These are phyloP conservation scores for Brachypalpus laphriformis DNA, from an alignment of 2,888 invertebrate genomes.

Conservation along the genomic window DNA sequence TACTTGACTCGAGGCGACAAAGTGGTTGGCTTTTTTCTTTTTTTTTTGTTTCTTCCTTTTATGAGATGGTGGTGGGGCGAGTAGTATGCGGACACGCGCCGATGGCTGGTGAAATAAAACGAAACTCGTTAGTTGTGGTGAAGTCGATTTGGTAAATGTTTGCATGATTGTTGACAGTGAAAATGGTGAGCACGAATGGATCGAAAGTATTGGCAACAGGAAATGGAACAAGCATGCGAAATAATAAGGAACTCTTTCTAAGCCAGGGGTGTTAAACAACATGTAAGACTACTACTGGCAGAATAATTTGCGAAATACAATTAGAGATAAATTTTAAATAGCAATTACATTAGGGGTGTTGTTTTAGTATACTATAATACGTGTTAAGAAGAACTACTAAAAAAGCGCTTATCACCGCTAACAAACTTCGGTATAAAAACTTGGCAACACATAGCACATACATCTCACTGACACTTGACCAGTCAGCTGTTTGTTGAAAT, in stretches of 20 bases:
- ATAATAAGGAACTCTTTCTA: not conserved
- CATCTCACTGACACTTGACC: too few relatives aligned
- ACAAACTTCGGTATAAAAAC: too few relatives aligned
- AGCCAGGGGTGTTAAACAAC: not conserved
- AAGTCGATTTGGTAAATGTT: not conserved
- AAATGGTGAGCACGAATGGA: not conserved
- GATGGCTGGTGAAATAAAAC: not conserved
- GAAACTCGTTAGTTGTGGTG: not conserved
- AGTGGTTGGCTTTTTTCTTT: slow-evolving; percentile 1
- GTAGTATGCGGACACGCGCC: not conserved
- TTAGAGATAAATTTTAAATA: too few relatives aligned
- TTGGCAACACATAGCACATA: too few relatives aligned
- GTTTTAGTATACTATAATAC: too few relatives aligned
- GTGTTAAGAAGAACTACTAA: too few relatives aligned
- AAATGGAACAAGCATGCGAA: not conserved
- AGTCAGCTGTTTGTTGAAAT: too few relatives aligned
- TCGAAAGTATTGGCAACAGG: not conserved
- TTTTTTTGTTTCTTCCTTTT: not conserved
- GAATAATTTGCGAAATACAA: not conserved
- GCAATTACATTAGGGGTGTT: too few relatives aligned
- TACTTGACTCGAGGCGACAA: slow-evolving; percentile 3
- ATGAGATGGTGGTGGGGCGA: not conserved
- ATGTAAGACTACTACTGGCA: not conserved
- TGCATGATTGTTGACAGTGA: not conserved
- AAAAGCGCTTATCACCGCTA: too few relatives aligned